These are phyloP conservation scores for Drosophila parthenogenetica DNA, from an alignment of 2,888 invertebrate genomes.

Conservation along the genomic window DNA sequence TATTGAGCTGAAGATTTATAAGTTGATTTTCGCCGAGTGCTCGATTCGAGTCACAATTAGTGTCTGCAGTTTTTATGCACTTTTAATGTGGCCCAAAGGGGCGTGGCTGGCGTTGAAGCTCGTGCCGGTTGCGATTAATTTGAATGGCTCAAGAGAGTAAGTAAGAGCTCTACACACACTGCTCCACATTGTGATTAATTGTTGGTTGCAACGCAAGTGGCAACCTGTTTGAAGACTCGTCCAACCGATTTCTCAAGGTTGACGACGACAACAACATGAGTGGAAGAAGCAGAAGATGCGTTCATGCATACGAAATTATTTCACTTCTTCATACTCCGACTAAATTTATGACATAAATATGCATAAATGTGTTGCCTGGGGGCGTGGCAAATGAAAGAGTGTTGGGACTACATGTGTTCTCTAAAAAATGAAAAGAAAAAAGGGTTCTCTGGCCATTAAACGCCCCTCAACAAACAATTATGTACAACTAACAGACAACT, in stretches of 20 bases:
- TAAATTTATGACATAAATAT: constrained; percentile 78
- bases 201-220: constrained; percentile 62
- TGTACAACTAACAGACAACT: constrained; percentile 30
- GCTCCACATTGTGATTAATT: constrained; percentile 75
- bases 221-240: constrained; percentile 70
- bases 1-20: constrained; percentile 30
- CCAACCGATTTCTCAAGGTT: constrained; percentile 64
- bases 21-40: constrained; percentile 19
- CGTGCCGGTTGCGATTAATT: constrained; percentile 61
- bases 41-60: constrained; percentile 48
- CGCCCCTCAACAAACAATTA: constrained; percentile 80
- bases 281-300: constrained; percentile 46
- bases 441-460: constrained; percentile 64
- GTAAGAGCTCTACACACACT: constrained; percentile 24
- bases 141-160: constrained; percentile 10
- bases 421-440: constrained; percentile 3
- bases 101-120: constrained; percentile 31
- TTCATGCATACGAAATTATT: constrained; percentile 67
- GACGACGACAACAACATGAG: constrained; percentile 14
- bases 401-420: constrained; percentile 66
- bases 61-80: constrained; percentile 56
- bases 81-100: constrained; percentile 54
- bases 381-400: constrained; percentile 64
- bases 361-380: constrained; percentile 71
- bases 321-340: constrained; percentile 10